These are phyloP conservation scores for Indicator maculatus DNA, from an alignment of 2,113 vertebrate species.

Conservation along the genomic window DNA sequence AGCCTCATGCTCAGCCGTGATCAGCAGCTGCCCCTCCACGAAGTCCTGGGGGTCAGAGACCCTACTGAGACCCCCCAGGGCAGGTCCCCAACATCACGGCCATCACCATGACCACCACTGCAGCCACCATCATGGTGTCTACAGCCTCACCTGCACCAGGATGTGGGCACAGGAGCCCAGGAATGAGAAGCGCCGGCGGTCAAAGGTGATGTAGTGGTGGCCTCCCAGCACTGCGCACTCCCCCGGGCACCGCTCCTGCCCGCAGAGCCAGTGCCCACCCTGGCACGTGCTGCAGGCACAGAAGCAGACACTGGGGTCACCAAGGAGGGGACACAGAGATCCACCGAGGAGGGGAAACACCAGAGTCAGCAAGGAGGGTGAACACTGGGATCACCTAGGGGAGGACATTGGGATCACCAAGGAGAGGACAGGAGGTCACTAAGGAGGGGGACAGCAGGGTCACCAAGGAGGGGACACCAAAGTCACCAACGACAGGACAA, in stretches of 20 bases:
- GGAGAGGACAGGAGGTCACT: neutral
- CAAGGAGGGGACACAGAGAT: no score
- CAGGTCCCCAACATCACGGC: no score
- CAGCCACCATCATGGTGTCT: neutral
- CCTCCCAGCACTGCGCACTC: slow-evolving; percentile 83
- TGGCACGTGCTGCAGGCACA: slow-evolving; percentile 77
- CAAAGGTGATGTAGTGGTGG: slow-evolving; percentile 86
- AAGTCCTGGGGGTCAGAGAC: slow-evolving; percentile 78
- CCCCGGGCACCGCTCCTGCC: slow-evolving; percentile 79
- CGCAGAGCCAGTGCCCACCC: slow-evolving; percentile 85
- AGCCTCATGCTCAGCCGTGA: slow-evolving; percentile 70
- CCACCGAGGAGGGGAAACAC: neutral
- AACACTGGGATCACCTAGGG: neutral
- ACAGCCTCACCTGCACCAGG: slow-evolving; percentile 81
- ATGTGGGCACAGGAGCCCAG: slow-evolving; percentile 76
- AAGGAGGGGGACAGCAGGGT: no score
- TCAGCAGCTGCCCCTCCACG: slow-evolving; percentile 78
- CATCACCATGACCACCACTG: neutral
- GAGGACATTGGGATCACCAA: no score
- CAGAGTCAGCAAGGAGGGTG: no score
- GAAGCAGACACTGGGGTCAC: neutral
- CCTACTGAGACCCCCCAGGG: neutral
- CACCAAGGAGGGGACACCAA: neutral
- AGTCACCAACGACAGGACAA: neutral
- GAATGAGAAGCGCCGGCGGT: slow-evolving; percentile 83